These are phyloP conservation scores for Thaleichthys pacificus DNA, from an alignment of 2,797 vertebrate genomes.

Conservation along the genomic window DNA sequence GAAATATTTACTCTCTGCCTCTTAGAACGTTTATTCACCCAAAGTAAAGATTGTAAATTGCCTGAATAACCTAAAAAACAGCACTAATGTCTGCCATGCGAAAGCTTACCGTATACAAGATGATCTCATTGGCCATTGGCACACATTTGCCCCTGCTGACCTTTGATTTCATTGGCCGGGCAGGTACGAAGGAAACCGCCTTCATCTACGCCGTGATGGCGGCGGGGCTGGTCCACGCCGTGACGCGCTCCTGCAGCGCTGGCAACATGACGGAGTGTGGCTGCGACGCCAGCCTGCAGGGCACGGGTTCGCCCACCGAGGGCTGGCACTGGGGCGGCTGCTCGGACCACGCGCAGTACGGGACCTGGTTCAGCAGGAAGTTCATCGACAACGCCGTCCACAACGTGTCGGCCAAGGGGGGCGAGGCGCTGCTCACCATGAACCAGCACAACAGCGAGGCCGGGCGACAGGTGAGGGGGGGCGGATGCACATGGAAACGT, in stretches of 20 bases:
- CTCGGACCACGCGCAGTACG: constrained; percentile 90
- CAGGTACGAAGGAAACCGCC: constrained; percentile 92
- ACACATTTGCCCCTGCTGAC: not conserved
- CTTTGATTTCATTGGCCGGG: constrained; percentile 16
- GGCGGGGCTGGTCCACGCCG: constrained; percentile 87
- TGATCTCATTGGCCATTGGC: too few relatives aligned
- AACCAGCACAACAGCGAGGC: constrained; percentile 93
- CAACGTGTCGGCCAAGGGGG: constrained; percentile 66
- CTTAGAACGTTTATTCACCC: not conserved
- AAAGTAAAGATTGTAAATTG: not conserved
- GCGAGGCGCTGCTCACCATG: constrained; percentile 73
- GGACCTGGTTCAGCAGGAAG: constrained; percentile 88
- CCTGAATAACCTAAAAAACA: not conserved
- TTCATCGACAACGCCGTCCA: constrained; percentile 79
- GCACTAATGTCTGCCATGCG: too few relatives aligned
- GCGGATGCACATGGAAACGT: not conserved
- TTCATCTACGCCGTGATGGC: constrained; percentile 90
- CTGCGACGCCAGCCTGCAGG: constrained; percentile 81
- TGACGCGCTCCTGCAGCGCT: constrained; percentile 89
- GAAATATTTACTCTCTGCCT: not conserved
- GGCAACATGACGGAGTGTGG: constrained; percentile 93
- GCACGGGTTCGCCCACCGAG: constrained; percentile 72
- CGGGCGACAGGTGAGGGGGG: constrained; percentile 85
- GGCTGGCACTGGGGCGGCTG: constrained; percentile 98
- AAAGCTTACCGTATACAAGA: too few relatives aligned